Conservation (phyloP, 2,797 vertebrate species). For the Mastacembelus armatus region DNA sequence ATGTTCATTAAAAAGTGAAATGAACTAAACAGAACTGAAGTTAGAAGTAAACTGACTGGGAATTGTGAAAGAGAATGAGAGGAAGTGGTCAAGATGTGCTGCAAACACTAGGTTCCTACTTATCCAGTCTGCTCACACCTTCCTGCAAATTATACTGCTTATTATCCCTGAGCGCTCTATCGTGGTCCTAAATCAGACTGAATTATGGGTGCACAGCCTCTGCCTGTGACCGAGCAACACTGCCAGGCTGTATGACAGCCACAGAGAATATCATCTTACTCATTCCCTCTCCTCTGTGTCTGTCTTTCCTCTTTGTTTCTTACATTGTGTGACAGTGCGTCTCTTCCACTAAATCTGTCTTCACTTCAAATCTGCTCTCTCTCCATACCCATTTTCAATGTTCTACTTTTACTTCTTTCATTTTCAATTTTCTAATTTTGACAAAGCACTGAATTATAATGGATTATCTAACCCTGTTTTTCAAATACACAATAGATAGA, state of each 20-base stretch:
- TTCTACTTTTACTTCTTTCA: conserved; percentile 43
- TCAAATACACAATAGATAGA: conserved; percentile 1
- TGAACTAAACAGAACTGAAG: conserved; percentile 28
- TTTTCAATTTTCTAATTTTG: conserved; percentile 41
- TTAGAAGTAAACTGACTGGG: conserved; percentile 38
- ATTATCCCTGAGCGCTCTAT: conserved; percentile 78
- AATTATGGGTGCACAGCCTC: conserved; percentile 75
- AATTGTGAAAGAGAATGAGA: conserved; percentile 28
- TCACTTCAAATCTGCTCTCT: conserved; percentile 28
- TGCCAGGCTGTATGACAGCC: conserved; percentile 57
- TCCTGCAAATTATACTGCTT: conserved; percentile 79
- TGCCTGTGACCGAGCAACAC: conserved; percentile 59
- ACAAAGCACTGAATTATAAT: conserved; percentile 25
- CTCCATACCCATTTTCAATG: conserved; percentile 52
- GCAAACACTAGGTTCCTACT: conserved; percentile 53
- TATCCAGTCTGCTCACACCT: conserved; percentile 77
- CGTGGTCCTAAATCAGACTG: conserved; percentile 74
- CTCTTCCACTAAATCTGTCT: conserved; percentile 31
- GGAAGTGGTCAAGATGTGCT: conserved; percentile 15
- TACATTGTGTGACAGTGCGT: not conserved
- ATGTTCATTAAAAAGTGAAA: conserved; percentile 41
- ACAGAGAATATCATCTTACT: conserved; percentile 52
- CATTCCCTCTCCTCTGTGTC: conserved; percentile 18
- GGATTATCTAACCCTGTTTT: conserved; percentile 10
- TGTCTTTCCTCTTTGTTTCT: conserved; percentile 42